These are phyloP conservation scores for Vespertilio murinus DNA, from an alignment of 2,797 vertebrate genomes.

Conservation along the genomic window DNA sequence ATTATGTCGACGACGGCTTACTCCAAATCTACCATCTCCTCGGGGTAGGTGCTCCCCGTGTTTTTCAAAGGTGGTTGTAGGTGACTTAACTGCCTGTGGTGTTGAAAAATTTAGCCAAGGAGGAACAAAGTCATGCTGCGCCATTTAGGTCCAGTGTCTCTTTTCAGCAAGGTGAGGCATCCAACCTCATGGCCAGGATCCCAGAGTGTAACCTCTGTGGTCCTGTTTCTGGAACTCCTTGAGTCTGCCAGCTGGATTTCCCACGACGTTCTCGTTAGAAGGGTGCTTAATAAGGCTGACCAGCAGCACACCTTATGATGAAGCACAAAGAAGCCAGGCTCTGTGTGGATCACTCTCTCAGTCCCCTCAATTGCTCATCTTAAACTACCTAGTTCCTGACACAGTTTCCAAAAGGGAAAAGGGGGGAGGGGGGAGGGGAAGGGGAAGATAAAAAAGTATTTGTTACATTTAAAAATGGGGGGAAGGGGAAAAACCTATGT, in stretches of 20 bases:
- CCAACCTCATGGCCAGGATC: slow-evolving; percentile 99
- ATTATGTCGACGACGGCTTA: slow-evolving; percentile 98
- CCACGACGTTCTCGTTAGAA: slow-evolving; percentile 75
- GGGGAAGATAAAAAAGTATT: slow-evolving; percentile 87
- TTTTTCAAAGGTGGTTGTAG: slow-evolving; percentile 96
- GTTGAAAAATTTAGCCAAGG: slow-evolving; percentile 99
- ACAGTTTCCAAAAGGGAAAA: slow-evolving; percentile 80
- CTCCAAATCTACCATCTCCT: slow-evolving; percentile 93
- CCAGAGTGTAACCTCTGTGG: slow-evolving; percentile 95
- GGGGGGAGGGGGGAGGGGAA: slow-evolving; percentile 78
- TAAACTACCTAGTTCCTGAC: slow-evolving; percentile 86
- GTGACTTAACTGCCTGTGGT: slow-evolving; percentile 98
- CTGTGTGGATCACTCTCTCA: slow-evolving; percentile 89
- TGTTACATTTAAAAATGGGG: slow-evolving; percentile 84
- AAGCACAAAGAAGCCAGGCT: slow-evolving; percentile 90
- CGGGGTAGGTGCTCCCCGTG: slow-evolving; percentile 96
- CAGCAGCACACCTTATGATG: slow-evolving; percentile 81
- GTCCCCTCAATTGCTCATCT: slow-evolving; percentile 93
- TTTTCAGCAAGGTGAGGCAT: slow-evolving; percentile 99
- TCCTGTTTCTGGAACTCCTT: slow-evolving; percentile 89
- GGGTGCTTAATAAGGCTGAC: slow-evolving; percentile 79
- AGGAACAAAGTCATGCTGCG: slow-evolving; percentile 99
- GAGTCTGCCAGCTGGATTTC: slow-evolving; percentile 74
- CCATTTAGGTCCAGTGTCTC: slow-evolving; percentile 99
- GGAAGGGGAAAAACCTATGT: slow-evolving; percentile 82